Evolutionary conservation across 2,113 vertebrate species (phyloP).

Genomic region (Semicossyphus pulcher): DNA sequence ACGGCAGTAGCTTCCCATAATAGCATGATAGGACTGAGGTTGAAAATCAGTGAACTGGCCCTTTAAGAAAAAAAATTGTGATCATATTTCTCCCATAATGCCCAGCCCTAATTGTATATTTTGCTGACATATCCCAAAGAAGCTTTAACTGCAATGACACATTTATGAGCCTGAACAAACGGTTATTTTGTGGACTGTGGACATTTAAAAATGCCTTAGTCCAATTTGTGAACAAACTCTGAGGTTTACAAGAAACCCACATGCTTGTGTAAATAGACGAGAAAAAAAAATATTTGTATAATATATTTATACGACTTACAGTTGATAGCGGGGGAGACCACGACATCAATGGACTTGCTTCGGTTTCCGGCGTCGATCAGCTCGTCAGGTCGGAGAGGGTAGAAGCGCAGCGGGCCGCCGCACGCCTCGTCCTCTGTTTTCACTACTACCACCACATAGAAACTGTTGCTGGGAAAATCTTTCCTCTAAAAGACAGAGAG

Average conservation of each 20-base stretch:
- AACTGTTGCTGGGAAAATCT: conserved; percentile 95
- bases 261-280: too few species aligned
- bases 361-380: conserved; percentile 91
- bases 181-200: too few species aligned
- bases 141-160: too few species aligned
- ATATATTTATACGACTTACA: conserved; percentile 80
- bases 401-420: conserved; percentile 90
- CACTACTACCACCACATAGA: conserved; percentile 97
- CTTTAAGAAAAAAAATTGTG: too few species aligned
- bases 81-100: too few species aligned
- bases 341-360: conserved; percentile 90
- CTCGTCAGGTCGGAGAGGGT: conserved; percentile 89
- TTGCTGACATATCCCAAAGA: too few species aligned
- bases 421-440: conserved; percentile 97
- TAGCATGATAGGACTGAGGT: too few species aligned
- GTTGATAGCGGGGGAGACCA: conserved; percentile 89
- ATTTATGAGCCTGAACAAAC: too few species aligned
- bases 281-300: background rate
- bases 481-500: conserved; percentile 85
- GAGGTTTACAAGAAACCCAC: background rate
- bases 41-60: too few species aligned
- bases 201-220: background rate
- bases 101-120: too few species aligned
- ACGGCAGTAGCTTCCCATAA: too few species aligned
- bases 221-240: too few species aligned